Base-by-base conservation (phyloP, 2,888 invertebrate species). In the Drosophila anomelani region DNA sequence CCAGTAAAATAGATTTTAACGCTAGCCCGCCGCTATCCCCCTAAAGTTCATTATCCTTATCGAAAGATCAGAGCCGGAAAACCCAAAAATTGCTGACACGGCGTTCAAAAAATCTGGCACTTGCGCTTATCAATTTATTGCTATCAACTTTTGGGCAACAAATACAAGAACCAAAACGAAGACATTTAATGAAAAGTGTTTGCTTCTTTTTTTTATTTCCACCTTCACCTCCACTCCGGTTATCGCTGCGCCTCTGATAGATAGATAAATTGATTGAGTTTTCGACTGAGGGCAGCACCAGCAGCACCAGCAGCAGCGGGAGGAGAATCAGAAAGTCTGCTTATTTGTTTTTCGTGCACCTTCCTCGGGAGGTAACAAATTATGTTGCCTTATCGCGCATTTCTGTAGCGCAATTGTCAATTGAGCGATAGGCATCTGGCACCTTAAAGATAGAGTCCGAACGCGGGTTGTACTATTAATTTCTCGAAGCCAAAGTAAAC, bases 191-290 rank as follows among this genome's bases (percentile, higher is more conserved):
- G 89, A 85, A 85, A 89, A 89, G 84, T 85, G 88, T 88, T 80
- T 68, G 69, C 70, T 68, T 68, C 57, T 41, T 36, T 39, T 46
- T 56, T 49, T 23, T 54, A 58, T 17, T 39, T 51, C 32, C 49
- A 49, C 51, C 51, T 51, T 13, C 34, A 32, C 76, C 49, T 51
- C 56, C 39, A 63, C 71, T 69, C 60, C 78, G 71, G 71, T 74
- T 82, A 88, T 85, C 86, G 72, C 70, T 69, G 57, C 57, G 67
- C 58, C 75, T 36, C 51, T 39, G 73, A 73, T 75, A 75, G 75
- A 66, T 72, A 72, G 82, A 87, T 89, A 89, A 89, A 85, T 89
- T 86, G 89, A 85, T 87, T 87, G 85, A 78, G 88, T 89, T 85
- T 76, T 36, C 64, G 63, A 53, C 43, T 38, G 38, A 41, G 26